Evolutionary conservation across 2,113 vertebrate genomes (phyloP).

Genomic region (Eudyptes chrysolophus): DNA sequence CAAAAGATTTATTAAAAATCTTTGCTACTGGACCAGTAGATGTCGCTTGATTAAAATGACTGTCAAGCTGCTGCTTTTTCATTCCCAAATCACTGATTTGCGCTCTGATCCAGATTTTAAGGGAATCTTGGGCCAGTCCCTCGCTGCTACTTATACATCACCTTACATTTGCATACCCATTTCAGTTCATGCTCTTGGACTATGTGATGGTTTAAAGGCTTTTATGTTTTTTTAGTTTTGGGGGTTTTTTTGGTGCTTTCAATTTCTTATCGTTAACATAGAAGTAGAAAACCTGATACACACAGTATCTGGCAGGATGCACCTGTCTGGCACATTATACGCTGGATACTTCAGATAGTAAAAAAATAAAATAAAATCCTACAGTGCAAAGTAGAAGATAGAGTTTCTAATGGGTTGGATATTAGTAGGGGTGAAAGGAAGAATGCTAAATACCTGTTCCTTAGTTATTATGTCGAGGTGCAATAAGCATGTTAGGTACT

Average conservation of each 20-base stretch:
- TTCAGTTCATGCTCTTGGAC: neutral
- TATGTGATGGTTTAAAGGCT: neutral
- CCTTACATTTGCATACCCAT: neutral
- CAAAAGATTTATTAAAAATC: neutral
- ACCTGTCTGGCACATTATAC: neutral
- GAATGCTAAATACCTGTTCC: neutral
- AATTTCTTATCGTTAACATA: neutral
- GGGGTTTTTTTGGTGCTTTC: neutral
- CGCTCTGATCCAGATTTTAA: neutral
- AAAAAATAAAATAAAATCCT: neutral
- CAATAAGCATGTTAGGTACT: neutral
- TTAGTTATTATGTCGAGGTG: neutral
- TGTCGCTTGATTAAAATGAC: neutral
- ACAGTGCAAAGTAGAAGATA: neutral
- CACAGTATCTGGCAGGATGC: neutral
- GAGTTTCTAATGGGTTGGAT: neutral
- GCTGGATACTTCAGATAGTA: neutral
- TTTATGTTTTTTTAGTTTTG: neutral
- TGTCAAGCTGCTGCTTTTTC: neutral
- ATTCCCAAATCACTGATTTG: neutral
- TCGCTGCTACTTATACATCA: neutral
- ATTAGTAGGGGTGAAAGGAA: neutral
- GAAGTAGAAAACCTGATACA: neutral
- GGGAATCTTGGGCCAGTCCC: neutral
- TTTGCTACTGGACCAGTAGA: neutral